Conservation (phyloP, 2,888 invertebrate genomes). For the Elysia crispata region DNA sequence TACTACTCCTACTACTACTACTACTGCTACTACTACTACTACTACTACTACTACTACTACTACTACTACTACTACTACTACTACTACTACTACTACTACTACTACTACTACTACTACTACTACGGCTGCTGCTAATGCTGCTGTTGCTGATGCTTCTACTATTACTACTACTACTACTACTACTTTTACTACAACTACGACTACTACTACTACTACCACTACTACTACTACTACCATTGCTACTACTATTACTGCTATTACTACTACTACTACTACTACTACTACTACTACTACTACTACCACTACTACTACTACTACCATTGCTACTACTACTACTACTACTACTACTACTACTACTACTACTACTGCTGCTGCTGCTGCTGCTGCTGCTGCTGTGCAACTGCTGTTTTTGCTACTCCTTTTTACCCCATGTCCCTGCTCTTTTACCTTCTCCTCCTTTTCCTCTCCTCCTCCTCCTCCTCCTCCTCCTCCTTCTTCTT, state of each 20-base stretch:
- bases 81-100: slow-evolving; percentile 30
- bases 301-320: no score
- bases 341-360: background rate
- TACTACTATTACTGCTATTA: slow-evolving; percentile 29
- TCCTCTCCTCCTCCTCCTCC: background rate
- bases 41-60: slow-evolving; percentile 35
- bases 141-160: no score
- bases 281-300: slow-evolving; percentile 17
- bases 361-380: no score
- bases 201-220: slow-evolving; percentile 24
- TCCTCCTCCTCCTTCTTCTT: background rate
- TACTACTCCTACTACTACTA: no score
- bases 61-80: slow-evolving; percentile 27
- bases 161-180: slow-evolving; percentile 23
- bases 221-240: slow-evolving; percentile 23
- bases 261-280: slow-evolving; percentile 34
- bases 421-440: no score
- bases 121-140: no score
- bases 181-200: slow-evolving; percentile 9
- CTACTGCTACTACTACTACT: slow-evolving; percentile 37
- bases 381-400: no score
- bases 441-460: background rate
- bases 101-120: slow-evolving; percentile 35
- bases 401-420: no score
- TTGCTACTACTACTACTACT: background rate